Percentiles rank a stretch among this genome's conserved stretches.
phyloP scores from a whole-genome alignment of 2,888 invertebrate genomes.

The Xylota segnis region DNA sequence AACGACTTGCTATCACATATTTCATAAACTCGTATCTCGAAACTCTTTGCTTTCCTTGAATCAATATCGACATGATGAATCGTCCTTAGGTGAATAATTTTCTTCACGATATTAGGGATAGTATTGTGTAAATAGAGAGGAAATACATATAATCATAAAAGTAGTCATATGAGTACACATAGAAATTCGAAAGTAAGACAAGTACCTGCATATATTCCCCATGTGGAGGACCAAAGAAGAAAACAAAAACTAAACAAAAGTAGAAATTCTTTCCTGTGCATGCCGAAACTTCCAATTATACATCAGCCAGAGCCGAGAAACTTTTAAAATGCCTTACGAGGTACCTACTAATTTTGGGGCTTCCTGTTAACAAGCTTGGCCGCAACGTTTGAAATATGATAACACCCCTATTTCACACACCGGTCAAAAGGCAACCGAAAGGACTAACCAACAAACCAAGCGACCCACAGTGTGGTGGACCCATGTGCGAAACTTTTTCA shows the following conservation, averaged over 20 bases:
- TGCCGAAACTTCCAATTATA: slow-evolving; percentile 35
- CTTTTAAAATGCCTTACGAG: slow-evolving; percentile 27
- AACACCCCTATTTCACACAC: slow-evolving; percentile 35
- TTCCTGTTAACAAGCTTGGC: slow-evolving; percentile 46
- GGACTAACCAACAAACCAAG: slow-evolving; percentile 14
- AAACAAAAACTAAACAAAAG: slow-evolving; percentile 5
- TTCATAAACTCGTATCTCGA: no score
- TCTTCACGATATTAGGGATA: no score
- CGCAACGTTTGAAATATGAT: slow-evolving; percentile 69
- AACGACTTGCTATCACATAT: no score
- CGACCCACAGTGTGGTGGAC: slow-evolving; percentile 36
- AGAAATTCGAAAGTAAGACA: neutral
- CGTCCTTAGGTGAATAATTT: no score
- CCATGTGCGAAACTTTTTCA: slow-evolving; percentile 61
- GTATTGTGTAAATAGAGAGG: no score
- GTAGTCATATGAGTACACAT: no score
- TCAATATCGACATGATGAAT: no score
- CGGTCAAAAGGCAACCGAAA: slow-evolving; percentile 23
- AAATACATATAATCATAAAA: no score
- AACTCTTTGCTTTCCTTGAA: no score
- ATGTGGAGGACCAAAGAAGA: neutral
- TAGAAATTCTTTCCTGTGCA: slow-evolving; percentile 1
- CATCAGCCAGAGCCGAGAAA: slow-evolving; percentile 20
- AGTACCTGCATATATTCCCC: neutral
- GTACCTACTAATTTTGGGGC: slow-evolving; percentile 56